Conservation (phyloP, 2,113 vertebrate genomes). For the Zosterops borbonicus region DNA sequence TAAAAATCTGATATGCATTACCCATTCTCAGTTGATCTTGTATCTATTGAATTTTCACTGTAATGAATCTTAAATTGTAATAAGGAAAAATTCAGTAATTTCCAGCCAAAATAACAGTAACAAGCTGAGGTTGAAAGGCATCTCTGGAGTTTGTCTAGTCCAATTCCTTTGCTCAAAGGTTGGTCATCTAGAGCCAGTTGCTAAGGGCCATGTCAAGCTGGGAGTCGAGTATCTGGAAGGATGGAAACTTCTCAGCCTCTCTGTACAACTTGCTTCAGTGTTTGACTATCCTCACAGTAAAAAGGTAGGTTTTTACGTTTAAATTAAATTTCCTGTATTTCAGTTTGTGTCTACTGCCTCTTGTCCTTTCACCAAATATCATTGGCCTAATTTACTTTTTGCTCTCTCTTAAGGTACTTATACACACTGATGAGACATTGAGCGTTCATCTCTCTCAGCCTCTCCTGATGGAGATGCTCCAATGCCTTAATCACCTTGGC, state of each 20-base stretch:
- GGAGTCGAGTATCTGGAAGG: neutral
- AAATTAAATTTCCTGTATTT: neutral
- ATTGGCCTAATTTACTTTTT: neutral
- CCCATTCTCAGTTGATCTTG: neutral
- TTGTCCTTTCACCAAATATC: neutral
- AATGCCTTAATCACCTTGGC: neutral
- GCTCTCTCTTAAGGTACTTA: neutral
- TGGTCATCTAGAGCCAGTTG: neutral
- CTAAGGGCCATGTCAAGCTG: neutral
- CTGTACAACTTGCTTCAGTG: neutral
- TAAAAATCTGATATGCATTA: neutral
- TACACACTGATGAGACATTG: neutral
- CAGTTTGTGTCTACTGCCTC: neutral
- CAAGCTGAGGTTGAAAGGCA: neutral
- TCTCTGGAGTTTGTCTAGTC: neutral
- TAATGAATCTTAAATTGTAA: neutral
- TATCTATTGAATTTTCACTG: neutral
- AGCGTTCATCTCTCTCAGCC: neutral
- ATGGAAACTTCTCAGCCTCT: neutral
- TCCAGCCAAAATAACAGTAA: neutral
- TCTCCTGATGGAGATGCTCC: neutral
- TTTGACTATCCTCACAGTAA: neutral
- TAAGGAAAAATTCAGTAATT: neutral
- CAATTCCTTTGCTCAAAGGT: neutral
- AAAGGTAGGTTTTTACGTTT: neutral